Evolutionary conservation across 2,888 invertebrate genomes (phyloP), one percentile per base, ranked within the genome.

Genomic region (Watsonalla cultraria): DNA sequence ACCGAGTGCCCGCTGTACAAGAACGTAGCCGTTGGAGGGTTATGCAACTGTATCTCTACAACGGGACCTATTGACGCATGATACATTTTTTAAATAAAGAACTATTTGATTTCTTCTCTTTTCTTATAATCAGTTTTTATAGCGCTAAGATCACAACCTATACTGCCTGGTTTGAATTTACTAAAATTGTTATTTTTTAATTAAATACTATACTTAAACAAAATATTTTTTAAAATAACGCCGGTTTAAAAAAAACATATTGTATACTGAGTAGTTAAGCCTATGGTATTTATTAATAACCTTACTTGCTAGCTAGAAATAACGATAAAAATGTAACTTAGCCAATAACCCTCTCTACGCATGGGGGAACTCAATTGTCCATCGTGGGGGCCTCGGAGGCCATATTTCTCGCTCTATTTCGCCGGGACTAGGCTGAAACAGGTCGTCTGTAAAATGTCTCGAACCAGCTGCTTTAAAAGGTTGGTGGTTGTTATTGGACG

Each of bases 351-450:
- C 51, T 55, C 57, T 55, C 58, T 68, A 70, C 67, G 70, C 71
- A 70, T 64, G 68, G 65, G 58, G 57, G 61, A 57, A 56, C 57
- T 56, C 62, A 62, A 61, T 64, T 61, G 64, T 11, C 68, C 61
- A 70, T 65, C 66, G 64, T 45, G 51, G 60, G n/a, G 59, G 54
- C 52, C 54, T 54, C 50, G 52, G 62, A 59, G 56, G 54, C 56
- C 63, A 65, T 65, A 68, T 72, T 76, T 75, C 61, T 62, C 76
- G 80, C 75, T 78, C 82, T 80, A 80, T 76, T 82, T 82, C 72
- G 66, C 69, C 61, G 71, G 73, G 68, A 66, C 49, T 35, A 39
- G 37, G 15, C 66, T 62, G 58, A 54, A 66, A 53, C 67, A 71
- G 72, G 70, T 78, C 77, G 72, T 55, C 75, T 76, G 78, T 78